Evolutionary conservation across 2,888 invertebrate genomes (phyloP).

Genomic region (Drosophila atripex): DNA sequence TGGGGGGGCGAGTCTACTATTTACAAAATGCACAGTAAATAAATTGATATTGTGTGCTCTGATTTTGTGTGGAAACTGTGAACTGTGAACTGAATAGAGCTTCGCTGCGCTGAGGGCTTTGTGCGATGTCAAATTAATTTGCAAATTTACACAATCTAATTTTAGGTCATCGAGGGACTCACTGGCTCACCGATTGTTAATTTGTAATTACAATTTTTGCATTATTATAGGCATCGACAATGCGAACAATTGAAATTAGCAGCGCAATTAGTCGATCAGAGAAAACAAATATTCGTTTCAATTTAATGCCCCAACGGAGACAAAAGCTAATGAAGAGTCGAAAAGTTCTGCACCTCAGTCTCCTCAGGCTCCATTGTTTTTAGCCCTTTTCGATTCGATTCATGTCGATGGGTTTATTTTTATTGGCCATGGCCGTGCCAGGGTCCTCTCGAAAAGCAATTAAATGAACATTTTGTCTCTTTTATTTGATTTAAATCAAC

Average conservation of each 20-base stretch:
- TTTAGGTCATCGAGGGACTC: slow-evolving; percentile 42
- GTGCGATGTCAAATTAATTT: slow-evolving; percentile 63
- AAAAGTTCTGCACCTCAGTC: slow-evolving; percentile 9
- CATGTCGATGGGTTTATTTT: slow-evolving; percentile 30
- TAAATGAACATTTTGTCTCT: slow-evolving; percentile 66
- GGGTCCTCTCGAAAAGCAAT: slow-evolving; percentile 54
- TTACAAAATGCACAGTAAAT: slow-evolving; percentile 38
- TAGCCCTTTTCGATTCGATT: not conserved
- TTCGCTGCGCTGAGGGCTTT: slow-evolving; percentile 29
- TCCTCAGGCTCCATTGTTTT: not conserved
- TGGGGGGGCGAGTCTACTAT: slow-evolving; percentile 19
- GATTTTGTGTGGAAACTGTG: slow-evolving; percentile 25
- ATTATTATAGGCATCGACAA: slow-evolving; percentile 65
- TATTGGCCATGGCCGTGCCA: slow-evolving; percentile 20
- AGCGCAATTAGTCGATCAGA: slow-evolving; percentile 71
- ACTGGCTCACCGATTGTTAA: slow-evolving; percentile 59
- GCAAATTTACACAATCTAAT: slow-evolving; percentile 72
- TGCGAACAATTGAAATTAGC: slow-evolving; percentile 75
- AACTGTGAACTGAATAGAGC: slow-evolving; percentile 33
- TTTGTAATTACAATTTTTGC: slow-evolving; percentile 76
- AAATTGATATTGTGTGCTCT: slow-evolving; percentile 38
- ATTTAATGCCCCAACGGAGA: slow-evolving; percentile 38
- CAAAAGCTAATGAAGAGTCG: slow-evolving; percentile 64
- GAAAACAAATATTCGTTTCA: slow-evolving; percentile 43
- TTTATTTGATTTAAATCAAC: slow-evolving; percentile 44